phyloP scores from a whole-genome alignment of 2,113 vertebrate genomes.

The Pterocles orientalis region DNA sequence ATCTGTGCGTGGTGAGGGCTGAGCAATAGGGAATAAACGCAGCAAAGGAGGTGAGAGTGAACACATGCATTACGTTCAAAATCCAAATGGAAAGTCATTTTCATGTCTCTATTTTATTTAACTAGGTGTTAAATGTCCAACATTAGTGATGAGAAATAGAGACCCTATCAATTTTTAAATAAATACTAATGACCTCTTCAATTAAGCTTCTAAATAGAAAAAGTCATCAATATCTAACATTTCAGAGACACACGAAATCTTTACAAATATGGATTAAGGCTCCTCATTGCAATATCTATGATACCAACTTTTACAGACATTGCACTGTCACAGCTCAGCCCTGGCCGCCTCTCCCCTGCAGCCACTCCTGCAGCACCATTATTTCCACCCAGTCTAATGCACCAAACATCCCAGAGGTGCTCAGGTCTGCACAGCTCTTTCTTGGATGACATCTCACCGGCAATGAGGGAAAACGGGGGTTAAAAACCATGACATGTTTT shows the following conservation, averaged over 20 bases:
- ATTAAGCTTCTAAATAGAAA: conserved; percentile 19
- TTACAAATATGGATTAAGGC: neutral
- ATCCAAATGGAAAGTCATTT: neutral
- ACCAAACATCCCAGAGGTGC: neutral
- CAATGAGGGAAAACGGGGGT: neutral
- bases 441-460: neutral
- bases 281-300: neutral
- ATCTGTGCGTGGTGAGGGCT: neutral
- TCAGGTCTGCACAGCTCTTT: neutral
- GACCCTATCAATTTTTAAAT: conserved; percentile 13
- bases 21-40: neutral
- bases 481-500: neutral
- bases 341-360: neutral
- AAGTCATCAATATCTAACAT: neutral
- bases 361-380: accelerated
- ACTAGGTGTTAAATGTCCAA: neutral
- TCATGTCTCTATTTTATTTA: neutral
- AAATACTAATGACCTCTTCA: neutral
- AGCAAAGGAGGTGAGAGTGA: neutral
- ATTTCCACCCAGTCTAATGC: neutral
- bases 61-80: neutral
- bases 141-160: neutral
- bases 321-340: neutral
- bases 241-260: neutral
- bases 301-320: neutral